Evolutionary conservation across 2,113 vertebrate genomes (phyloP).

Genomic region (Cavia porcellus): DNA sequence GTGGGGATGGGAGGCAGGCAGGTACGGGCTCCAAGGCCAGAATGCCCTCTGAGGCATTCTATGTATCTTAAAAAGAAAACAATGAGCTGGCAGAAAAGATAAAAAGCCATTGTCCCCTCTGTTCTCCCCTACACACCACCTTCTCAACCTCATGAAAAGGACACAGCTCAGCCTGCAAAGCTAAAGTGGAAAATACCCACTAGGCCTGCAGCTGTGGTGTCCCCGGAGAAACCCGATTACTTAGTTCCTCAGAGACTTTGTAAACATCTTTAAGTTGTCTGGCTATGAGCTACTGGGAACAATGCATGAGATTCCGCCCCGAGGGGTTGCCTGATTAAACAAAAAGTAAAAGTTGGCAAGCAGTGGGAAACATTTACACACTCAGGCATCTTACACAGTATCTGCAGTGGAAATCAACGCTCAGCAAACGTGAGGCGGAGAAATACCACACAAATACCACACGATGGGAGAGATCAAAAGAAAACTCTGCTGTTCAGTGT

Average conservation of each 20-base stretch:
- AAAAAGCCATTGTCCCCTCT: conserved; percentile 3
- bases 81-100: conserved; percentile 51
- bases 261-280: not conserved
- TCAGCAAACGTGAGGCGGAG: conserved; percentile 60
- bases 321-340: conserved; percentile 73
- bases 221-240: not conserved
- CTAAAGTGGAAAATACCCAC: conserved; percentile 20
- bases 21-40: not conserved
- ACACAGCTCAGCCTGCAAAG: not conserved
- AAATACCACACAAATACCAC: conserved; percentile 21
- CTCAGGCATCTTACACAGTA: not conserved
- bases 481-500: not conserved
- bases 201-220: not conserved
- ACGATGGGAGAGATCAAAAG: conserved; percentile 41
- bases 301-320: conserved; percentile 52
- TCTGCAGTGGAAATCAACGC: conserved; percentile 78
- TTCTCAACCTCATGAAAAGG: not conserved
- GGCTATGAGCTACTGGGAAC: conserved; percentile 16
- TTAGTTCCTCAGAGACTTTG: not conserved
- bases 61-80: not conserved
- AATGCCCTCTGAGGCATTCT: not conserved
- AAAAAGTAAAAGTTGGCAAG: conserved; percentile 84
- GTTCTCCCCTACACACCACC: not conserved
- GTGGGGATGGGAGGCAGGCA: not conserved
- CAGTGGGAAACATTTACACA: conserved; percentile 53